Conservation (phyloP, 1,140 invertebrate species). For the Mylabris phalerata region DNA sequence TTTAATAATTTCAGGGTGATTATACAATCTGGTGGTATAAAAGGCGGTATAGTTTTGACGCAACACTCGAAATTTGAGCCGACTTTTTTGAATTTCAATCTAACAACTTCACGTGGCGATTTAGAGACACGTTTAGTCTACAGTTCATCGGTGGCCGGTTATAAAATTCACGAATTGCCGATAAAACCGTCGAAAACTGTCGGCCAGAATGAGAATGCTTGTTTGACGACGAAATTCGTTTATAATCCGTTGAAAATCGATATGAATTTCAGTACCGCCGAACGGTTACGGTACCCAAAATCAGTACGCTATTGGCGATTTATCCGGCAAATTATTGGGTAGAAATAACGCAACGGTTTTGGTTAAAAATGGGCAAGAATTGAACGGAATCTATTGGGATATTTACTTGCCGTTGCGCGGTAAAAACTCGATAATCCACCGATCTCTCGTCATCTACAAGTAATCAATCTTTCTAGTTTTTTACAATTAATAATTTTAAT, state of each 20-base stretch:
- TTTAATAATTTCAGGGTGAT: conserved; percentile 50
- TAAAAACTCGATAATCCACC: conserved; percentile 66
- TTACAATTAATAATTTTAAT: conserved; percentile 1
- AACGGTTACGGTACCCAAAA: conserved; percentile 75
- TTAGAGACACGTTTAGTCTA: conserved; percentile 59
- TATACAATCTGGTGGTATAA: conserved; percentile 73
- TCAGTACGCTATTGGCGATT: conserved; percentile 80
- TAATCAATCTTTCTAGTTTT: conserved; percentile 39
- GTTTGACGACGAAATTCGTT: conserved; percentile 57
- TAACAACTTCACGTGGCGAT: conserved; percentile 54
- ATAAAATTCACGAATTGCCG: conserved; percentile 65
- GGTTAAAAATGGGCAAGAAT: conserved; percentile 59
- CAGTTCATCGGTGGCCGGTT: conserved; percentile 53
- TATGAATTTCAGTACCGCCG: conserved; percentile 51
- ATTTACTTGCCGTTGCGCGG: conserved; percentile 81
- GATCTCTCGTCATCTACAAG: conserved; percentile 78
- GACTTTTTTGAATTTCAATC: conserved; percentile 70
- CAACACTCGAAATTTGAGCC: conserved; percentile 81
- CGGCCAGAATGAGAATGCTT: conserved; percentile 45
- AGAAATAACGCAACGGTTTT: conserved; percentile 62
- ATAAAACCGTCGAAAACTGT: conserved; percentile 49
- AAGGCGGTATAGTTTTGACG: conserved; percentile 68
- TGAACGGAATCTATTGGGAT: conserved; percentile 73
- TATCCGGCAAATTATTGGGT: conserved; percentile 79
- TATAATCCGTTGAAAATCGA: conserved; percentile 63